Evolutionary conservation across 2,113 vertebrate species (phyloP).

Genomic region (Chlorodrepanis virens): DNA sequence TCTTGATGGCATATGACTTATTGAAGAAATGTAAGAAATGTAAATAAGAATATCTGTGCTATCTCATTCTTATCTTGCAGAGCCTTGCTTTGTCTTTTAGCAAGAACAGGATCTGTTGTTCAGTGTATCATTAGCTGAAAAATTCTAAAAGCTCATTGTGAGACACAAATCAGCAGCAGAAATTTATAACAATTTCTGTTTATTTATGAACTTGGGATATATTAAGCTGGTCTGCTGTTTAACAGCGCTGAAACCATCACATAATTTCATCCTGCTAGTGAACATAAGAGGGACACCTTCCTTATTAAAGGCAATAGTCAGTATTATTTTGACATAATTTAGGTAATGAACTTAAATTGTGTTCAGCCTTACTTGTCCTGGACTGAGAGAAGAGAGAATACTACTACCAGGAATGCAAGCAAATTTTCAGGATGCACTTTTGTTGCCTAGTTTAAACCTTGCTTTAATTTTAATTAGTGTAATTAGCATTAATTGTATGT

Average conservation of each 20-base stretch:
- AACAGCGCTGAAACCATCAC: neutral
- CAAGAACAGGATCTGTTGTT: neutral
- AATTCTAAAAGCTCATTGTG: neutral
- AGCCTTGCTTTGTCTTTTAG: neutral
- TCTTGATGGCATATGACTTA: neutral
- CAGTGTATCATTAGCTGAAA: neutral
- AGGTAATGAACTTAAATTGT: neutral
- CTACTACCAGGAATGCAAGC: neutral
- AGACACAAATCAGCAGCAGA: neutral
- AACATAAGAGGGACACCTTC: neutral
- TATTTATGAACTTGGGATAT: neutral
- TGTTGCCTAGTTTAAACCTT: neutral
- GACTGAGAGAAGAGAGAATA: neutral
- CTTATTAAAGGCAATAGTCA: neutral
- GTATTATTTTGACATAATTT: neutral
- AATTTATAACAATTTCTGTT: neutral
- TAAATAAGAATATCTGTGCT: neutral
- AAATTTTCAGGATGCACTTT: neutral
- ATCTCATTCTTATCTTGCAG: rapidly evolving
- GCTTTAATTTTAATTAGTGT: neutral
- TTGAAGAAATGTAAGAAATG: neutral
- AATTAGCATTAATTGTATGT: neutral
- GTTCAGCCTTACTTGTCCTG: neutral
- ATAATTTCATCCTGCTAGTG: neutral
- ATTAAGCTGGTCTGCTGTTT: neutral